These are phyloP conservation scores for Darevskia mixta DNA, from an alignment of 2,797 vertebrate genomes.

Conservation along the genomic window DNA sequence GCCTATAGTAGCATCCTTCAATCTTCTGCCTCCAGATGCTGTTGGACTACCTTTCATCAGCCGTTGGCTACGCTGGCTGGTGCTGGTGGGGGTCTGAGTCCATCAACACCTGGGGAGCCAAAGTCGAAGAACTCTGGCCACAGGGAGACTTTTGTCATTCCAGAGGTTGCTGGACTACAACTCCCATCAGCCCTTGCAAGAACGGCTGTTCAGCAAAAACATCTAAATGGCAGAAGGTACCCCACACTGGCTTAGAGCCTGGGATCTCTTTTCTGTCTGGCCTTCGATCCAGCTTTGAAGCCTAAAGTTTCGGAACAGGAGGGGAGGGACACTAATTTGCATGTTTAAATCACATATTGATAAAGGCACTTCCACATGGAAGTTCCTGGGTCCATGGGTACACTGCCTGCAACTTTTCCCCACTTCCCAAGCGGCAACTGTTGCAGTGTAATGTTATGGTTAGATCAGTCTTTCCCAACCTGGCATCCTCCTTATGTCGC, in stretches of 20 bases:
- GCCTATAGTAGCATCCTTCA: background rate
- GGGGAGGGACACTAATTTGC: background rate
- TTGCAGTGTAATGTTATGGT: too few relatives aligned
- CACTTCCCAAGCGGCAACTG: too few relatives aligned
- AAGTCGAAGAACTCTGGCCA: too few relatives aligned
- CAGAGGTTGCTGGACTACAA: background rate
- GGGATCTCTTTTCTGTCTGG: background rate
- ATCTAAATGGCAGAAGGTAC: too few relatives aligned
- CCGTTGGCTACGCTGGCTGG: background rate
- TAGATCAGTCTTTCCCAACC: too few relatives aligned
- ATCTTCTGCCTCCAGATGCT: too few relatives aligned
- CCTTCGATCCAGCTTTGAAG: background rate
- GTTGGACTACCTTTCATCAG: background rate
- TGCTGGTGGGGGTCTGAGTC: background rate
- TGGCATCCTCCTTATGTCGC: too few relatives aligned
- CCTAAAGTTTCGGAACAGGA: background rate
- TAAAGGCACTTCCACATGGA: background rate
- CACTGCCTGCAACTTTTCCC: too few relatives aligned
- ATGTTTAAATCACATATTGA: background rate
- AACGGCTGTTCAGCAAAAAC: too few relatives aligned
- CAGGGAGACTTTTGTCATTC: background rate
- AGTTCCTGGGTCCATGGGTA: too few relatives aligned
- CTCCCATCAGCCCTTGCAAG: background rate
- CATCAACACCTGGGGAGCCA: too few relatives aligned
- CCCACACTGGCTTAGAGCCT: too few relatives aligned